These are phyloP conservation scores for Blomia tropicalis DNA, from an alignment of 2,888 invertebrate species.

Conservation along the genomic window DNA sequence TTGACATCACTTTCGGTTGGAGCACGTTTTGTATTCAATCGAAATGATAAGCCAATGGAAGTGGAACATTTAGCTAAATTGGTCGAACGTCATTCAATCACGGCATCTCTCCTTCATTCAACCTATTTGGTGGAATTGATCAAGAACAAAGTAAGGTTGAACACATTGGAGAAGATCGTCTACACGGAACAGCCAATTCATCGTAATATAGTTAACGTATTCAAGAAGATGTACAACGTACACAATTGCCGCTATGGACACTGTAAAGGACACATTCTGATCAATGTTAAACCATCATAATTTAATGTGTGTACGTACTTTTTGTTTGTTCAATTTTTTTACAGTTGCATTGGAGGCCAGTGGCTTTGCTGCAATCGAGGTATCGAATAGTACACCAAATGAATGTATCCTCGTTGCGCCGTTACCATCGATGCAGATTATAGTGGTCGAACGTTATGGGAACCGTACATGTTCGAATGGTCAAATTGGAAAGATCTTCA, in stretches of 20 bases:
- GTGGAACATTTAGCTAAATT: background rate
- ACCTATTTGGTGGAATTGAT: background rate
- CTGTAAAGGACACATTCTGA: background rate
- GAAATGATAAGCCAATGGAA: background rate
- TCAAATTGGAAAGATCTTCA: background rate
- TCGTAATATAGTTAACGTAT: background rate
- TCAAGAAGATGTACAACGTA: constrained; percentile 3
- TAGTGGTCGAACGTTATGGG: background rate
- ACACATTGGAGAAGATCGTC: constrained; percentile 1
- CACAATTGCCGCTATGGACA: constrained; percentile 4
- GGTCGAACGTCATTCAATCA: background rate
- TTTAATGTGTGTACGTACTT: background rate
- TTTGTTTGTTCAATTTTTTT: background rate
- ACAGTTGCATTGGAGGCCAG: background rate
- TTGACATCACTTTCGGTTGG: background rate
- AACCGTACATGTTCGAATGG: background rate
- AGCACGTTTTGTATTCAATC: background rate
- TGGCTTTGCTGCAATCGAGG: constrained; percentile 1
- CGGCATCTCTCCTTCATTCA: background rate
- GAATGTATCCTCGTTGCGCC: background rate
- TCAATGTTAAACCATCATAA: background rate
- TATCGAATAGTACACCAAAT: background rate
- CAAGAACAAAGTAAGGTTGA: background rate
- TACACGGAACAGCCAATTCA: constrained; percentile 10
- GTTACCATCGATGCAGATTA: background rate